phyloP scores from a whole-genome alignment of 2,797 vertebrate species.

The Tangara arthus region DNA sequence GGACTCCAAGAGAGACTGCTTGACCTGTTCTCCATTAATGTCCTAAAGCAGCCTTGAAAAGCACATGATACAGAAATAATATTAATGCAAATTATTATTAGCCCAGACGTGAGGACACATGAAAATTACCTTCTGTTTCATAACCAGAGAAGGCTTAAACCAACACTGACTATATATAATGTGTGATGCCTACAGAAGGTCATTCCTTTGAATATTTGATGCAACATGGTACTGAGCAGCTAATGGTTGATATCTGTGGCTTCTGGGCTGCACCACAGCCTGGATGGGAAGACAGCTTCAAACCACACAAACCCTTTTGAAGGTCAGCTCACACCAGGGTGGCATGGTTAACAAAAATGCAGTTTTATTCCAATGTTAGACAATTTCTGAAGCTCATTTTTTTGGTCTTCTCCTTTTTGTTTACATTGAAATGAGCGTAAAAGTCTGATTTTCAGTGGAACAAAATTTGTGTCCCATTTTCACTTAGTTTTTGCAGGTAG shows the following conservation, averaged over 20 bases:
- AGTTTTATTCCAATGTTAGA: not conserved
- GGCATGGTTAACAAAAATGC: not conserved
- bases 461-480: not conserved
- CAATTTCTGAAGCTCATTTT: not conserved
- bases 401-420: accelerated
- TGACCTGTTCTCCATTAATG: not conserved
- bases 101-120: not conserved
- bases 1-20: not conserved
- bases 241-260: not conserved
- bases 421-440: not conserved
- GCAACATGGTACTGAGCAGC: accelerated
- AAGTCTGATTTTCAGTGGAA: not conserved
- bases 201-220: accelerated
- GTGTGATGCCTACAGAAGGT: not conserved
- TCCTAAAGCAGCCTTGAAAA: not conserved
- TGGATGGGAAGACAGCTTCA: not conserved
- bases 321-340: not conserved
- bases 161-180: not conserved
- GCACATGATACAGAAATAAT: not conserved
- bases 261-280: not conserved
- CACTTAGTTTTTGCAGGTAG: not conserved
- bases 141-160: not conserved
- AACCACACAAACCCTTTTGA: not conserved
- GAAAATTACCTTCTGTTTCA: not conserved
- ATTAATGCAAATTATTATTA: not conserved